phyloP scores from a whole-genome alignment of 2,797 vertebrate genomes.

The Threskiornis aethiopicus region DNA sequence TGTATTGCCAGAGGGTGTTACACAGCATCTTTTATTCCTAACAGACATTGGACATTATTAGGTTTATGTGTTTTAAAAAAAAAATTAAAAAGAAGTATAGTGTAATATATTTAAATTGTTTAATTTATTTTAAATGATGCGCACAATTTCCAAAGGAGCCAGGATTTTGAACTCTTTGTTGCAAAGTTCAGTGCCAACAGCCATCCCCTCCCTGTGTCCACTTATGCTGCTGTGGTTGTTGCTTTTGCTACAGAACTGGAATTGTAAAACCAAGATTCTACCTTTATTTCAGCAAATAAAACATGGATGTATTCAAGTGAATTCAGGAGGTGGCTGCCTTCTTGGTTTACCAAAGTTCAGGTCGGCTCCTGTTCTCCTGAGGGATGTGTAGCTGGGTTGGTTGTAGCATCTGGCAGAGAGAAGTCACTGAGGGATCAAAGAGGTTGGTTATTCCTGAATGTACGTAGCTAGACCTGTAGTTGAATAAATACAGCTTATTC shows the following conservation, averaged over 20 bases:
- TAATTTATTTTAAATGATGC: not conserved
- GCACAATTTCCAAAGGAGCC: not conserved
- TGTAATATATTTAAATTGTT: not conserved
- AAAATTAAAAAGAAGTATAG: not conserved
- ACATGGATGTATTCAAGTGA: conserved; percentile 22
- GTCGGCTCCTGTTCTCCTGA: not conserved
- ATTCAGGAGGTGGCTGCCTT: not conserved
- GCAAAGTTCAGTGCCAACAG: not conserved
- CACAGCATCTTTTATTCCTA: conserved; percentile 13
- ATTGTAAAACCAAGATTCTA: not conserved
- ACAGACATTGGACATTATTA: not conserved
- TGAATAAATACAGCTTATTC: not conserved
- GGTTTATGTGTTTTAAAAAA: not conserved
- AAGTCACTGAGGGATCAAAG: not conserved
- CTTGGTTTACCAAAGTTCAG: not conserved
- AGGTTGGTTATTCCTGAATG: not conserved
- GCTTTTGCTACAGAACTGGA: conserved; percentile 14
- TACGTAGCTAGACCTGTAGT: not conserved
- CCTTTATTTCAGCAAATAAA: conserved; percentile 63
- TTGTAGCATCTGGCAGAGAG: not conserved
- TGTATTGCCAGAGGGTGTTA: not conserved
- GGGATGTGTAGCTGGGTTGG: not conserved
- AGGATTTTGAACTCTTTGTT: not conserved
- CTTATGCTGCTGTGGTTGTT: not conserved
- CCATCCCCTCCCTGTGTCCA: not conserved